Conservation (phyloP, 2,797 vertebrate species). For the Ceryle rudis region DNA sequence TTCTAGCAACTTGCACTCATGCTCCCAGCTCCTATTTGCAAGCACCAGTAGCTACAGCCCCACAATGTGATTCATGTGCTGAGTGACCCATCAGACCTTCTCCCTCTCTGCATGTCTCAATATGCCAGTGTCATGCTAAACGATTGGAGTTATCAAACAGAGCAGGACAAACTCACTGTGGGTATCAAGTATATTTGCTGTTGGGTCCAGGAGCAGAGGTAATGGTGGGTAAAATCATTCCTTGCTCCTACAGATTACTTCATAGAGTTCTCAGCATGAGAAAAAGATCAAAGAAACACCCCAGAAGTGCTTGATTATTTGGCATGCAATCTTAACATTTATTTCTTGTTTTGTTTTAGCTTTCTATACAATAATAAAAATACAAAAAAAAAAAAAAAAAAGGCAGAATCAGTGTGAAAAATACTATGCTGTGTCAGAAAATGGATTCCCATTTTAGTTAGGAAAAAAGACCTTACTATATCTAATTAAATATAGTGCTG, state of each 20-base stretch:
- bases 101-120: neutral
- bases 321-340: neutral
- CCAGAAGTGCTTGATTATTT: neutral
- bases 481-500: neutral
- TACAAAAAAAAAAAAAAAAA: neutral
- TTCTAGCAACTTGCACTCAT: neutral
- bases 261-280: neutral
- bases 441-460: slow-evolving; percentile 36
- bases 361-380: neutral
- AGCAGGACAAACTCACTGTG: neutral
- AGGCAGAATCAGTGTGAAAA: neutral
- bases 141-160: neutral
- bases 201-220: neutral
- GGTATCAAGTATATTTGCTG: neutral
- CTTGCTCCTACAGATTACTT: neutral
- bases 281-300: neutral
- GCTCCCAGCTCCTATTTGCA: neutral
- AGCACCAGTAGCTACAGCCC: neutral
- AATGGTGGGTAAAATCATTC: neutral
- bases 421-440: slow-evolving; percentile 19
- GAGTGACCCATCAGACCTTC: neutral
- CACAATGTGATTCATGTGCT: neutral
- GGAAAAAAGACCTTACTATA: neutral
- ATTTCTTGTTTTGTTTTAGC: neutral
- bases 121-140: neutral